Evolutionary conservation across 1,140 invertebrate species (phyloP).

Genomic region (Lasioglossum baleicum): DNA sequence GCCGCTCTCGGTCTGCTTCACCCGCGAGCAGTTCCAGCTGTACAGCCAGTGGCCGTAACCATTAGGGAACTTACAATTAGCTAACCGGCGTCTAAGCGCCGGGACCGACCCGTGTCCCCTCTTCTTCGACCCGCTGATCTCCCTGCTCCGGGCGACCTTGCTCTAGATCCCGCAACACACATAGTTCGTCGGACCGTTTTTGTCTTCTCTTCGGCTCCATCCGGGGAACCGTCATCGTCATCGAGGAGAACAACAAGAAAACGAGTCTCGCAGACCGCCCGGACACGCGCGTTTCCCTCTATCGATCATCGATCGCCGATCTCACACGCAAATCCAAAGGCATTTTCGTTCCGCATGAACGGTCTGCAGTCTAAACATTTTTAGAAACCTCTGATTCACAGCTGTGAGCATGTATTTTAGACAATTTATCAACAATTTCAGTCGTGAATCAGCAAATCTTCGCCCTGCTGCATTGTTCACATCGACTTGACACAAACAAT

Average conservation of each 20-base stretch:
- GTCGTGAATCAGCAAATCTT: no score
- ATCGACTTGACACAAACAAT: no score
- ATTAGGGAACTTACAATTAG: constrained; percentile 70
- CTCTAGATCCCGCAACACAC: constrained; percentile 60
- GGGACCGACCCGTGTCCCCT: constrained; percentile 50
- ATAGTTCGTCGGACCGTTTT: constrained; percentile 32
- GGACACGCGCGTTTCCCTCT: no score
- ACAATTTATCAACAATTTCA: no score
- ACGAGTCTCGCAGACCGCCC: no score
- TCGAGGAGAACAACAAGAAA: not conserved
- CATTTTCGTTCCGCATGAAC: no score
- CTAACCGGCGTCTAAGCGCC: constrained; percentile 64
- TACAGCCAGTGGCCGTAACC: constrained; percentile 91
- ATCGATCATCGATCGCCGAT: no score
- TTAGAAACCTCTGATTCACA: no score
- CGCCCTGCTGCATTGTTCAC: no score
- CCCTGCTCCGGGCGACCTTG: constrained; percentile 69
- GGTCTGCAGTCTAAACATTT: no score
- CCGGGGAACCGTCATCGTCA: not conserved
- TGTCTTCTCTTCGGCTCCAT: constrained; percentile 24
- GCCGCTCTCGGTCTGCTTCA: constrained; percentile 89
- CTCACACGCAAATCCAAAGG: no score
- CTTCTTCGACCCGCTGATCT: constrained; percentile 71
- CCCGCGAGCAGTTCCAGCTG: constrained; percentile 85
- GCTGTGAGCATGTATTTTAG: no score